Evolutionary conservation across 2,888 invertebrate species (phyloP), one percentile per base, ranked within the genome.

Genomic region (Agonopterix heracliana): DNA sequence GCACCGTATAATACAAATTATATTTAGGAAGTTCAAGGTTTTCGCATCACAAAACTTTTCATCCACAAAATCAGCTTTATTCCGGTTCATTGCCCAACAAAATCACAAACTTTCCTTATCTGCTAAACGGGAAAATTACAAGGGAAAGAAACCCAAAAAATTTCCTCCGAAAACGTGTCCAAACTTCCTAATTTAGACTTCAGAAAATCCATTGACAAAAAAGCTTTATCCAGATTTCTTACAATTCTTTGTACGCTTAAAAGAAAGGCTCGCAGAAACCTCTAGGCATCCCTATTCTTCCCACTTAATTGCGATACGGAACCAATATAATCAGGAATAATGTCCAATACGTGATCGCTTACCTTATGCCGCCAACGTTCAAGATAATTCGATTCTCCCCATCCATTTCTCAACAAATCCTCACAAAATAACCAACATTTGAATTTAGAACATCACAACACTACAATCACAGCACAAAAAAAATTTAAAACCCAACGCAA

Each of bases 331-430:
- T 14, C 45, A 35, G 40, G 49, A 48, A 42, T 47, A 45, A 26
- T 35, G 26, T 12, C 34, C 2, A 41, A 17, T 13, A 46, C 42
- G 35, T 14, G 40, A 35, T 26, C 26, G 26, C 78, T 71, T 61
- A 95, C 85, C 95, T 92, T 78, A 97, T 96, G 57, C 97, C 97
- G 59, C 97, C 97, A 75, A 97, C 96, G 89, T 97, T 97, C 75
- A 97, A 90, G 80, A 97, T 95, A 71, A 97, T 96, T 74, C 97
- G 92, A 85, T 97, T 96, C 90, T 97, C 97, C 61, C 95, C 94
- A 92, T 96, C 96, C 94, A 95, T 94, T 67, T 67, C 79, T 73
- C 34, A 72, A 71, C 62, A 69, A 52, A 58, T 53, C 48, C 53
- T 52, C 63, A 59, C 61, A 49, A 50, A 45, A 54, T 50, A 53